These are phyloP conservation scores for Tribolium madens DNA, from an alignment of 1,140 invertebrate genomes.

Conservation along the genomic window DNA sequence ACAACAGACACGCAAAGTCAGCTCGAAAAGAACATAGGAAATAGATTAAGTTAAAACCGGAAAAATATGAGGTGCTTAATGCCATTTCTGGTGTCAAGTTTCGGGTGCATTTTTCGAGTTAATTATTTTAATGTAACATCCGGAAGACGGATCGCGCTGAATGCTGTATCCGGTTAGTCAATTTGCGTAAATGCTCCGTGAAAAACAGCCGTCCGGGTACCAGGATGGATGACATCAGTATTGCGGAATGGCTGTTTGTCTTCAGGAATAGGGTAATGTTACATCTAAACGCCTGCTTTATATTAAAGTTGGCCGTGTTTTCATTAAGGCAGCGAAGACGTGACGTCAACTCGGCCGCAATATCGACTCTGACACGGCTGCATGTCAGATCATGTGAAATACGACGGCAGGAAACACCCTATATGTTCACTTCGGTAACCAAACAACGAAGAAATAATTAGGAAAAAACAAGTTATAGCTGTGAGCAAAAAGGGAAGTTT, in stretches of 20 bases:
- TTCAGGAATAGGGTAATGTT: constrained; percentile 44
- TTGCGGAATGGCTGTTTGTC: constrained; percentile 45
- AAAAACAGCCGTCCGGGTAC: constrained; percentile 35
- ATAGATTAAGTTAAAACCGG: constrained; percentile 31
- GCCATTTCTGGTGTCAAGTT: background rate
- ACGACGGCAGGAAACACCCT: constrained; percentile 5
- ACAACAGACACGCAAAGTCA: constrained; percentile 23
- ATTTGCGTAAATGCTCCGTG: constrained; percentile 41
- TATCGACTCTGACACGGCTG: constrained; percentile 37
- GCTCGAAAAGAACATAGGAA: constrained; percentile 10
- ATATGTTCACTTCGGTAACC: constrained; percentile 28
- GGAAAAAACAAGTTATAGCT: background rate
- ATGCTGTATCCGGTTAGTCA: constrained; percentile 25
- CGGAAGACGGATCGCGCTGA: constrained; percentile 20
- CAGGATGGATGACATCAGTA: constrained; percentile 45
- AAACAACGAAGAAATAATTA: constrained; percentile 9
- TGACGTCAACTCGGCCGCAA: constrained; percentile 43
- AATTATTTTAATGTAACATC: constrained; percentile 32
- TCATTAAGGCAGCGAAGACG: constrained; percentile 43
- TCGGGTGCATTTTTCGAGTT: background rate
- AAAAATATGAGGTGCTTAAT: constrained; percentile 25
- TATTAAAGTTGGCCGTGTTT: constrained; percentile 47
- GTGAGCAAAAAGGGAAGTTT: background rate
- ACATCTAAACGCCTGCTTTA: constrained; percentile 46
- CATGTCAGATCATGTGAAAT: constrained; percentile 29